Conservation (phyloP, 2,113 vertebrate genomes). For the Gopherus flavomarginatus region DNA sequence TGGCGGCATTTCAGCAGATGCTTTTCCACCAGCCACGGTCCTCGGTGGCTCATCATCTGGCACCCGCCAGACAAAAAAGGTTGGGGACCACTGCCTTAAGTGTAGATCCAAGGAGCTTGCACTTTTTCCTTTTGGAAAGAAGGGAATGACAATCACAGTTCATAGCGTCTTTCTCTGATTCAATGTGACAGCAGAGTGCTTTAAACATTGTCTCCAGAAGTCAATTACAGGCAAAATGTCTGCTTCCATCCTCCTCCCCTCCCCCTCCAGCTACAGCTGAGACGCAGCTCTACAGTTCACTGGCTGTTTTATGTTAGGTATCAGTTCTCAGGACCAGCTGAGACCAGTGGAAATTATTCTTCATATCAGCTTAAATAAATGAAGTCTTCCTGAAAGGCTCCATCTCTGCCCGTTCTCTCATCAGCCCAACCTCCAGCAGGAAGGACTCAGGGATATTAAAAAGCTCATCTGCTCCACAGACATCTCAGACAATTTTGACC, state of each 20-base stretch:
- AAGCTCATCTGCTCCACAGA: neutral
- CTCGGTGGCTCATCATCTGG: too few relatives aligned
- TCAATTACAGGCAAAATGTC: neutral
- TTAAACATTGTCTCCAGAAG: neutral
- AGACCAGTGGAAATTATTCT: neutral
- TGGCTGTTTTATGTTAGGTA: neutral
- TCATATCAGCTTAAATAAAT: neutral
- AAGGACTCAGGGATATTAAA: rapidly evolving
- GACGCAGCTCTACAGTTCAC: neutral
- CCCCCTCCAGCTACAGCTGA: neutral
- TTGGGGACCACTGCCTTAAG: neutral
- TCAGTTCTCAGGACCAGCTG: neutral
- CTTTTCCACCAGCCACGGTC: too few relatives aligned
- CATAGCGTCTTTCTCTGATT: neutral
- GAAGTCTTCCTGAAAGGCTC: neutral
- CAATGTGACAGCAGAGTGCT: neutral
- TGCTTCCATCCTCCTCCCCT: neutral
- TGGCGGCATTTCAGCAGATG: too few relatives aligned
- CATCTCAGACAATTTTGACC: rapidly evolving
- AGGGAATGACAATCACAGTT: rapidly evolving
- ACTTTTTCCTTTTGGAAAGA: neutral
- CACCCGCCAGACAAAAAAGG: too few relatives aligned
- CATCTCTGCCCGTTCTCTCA: neutral
- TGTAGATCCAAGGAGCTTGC: neutral
- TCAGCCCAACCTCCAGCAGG: neutral